A percentile compares a stretch with the other conserved stretches of the same genome.
Conservation (phyloP, 2,113 vertebrate genomes). For the Hylia prasina region DNA sequence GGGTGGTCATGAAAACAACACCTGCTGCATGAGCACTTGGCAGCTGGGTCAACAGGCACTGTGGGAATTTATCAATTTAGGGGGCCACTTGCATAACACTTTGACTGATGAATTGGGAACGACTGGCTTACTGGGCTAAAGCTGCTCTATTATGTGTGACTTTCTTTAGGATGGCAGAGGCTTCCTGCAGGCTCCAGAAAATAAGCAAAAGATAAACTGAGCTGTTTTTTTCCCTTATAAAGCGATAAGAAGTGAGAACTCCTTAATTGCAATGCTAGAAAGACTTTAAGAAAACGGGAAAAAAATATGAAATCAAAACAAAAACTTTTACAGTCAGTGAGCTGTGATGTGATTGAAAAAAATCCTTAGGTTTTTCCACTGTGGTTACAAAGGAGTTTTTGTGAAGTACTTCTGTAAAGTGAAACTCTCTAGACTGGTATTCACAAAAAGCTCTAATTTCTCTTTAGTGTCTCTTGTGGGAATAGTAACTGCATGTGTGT, state of each 20-base stretch:
- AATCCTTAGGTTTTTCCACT: conserved; percentile 37
- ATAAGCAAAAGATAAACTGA: conserved; percentile 59
- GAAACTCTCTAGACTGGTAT: conserved; percentile 55
- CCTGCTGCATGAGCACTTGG: conserved; percentile 93
- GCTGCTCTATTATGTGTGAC: conserved; percentile 74
- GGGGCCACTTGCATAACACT: conserved; percentile 83
- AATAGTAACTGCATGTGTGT: conserved; percentile 47
- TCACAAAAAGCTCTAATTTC: conserved; percentile 60
- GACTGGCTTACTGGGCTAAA: conserved; percentile 78
- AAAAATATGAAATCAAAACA: conserved; percentile 39
- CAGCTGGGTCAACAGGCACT: conserved; percentile 99
- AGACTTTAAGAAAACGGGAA: background rate
- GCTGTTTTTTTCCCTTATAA: conserved; percentile 62
- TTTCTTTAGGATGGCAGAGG: conserved; percentile 71
- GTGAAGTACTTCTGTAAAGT: conserved; percentile 57
- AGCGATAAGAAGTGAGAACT: conserved; percentile 43
- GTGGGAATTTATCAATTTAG: conserved; percentile 97
- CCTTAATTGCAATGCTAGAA: conserved; percentile 29
- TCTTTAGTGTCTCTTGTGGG: conserved; percentile 63
- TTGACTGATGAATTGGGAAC: conserved; percentile 79
- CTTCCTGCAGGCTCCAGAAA: conserved; percentile 56
- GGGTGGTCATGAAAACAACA: conserved; percentile 99
- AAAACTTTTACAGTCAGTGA: conserved; percentile 42
- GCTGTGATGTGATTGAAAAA: background rate
- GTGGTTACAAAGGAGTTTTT: conserved; percentile 49